These are phyloP conservation scores for Theocolax elegans DNA, from an alignment of 1,140 invertebrate species.

Conservation along the genomic window DNA sequence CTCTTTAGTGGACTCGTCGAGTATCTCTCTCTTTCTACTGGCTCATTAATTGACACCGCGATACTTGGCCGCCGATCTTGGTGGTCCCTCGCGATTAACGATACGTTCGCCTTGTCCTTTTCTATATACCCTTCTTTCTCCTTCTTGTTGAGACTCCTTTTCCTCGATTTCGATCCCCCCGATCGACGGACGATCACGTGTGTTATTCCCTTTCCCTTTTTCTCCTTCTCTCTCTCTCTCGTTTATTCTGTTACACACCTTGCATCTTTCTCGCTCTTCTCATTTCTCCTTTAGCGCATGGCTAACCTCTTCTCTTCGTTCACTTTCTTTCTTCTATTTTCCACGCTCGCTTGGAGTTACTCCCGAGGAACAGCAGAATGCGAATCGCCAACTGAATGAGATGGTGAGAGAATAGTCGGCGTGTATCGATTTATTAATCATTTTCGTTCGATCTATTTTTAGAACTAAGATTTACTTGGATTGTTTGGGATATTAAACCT, in stretches of 20 bases:
- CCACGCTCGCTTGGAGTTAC: neutral
- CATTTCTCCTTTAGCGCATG: neutral
- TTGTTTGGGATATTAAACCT: too few relatives aligned
- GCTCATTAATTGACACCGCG: slow-evolving; percentile 64
- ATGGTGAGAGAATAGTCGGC: neutral
- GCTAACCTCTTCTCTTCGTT: neutral
- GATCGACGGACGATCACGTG: slow-evolving; percentile 41
- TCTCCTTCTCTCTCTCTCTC: neutral
- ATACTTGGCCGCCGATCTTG: slow-evolving; percentile 57
- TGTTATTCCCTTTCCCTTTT: slow-evolving; percentile 2
- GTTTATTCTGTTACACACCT: neutral
- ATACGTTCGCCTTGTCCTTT: slow-evolving; percentile 43
- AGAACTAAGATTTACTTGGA: slow-evolving; percentile 25
- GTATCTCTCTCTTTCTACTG: slow-evolving; percentile 28
- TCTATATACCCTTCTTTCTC: slow-evolving; percentile 4
- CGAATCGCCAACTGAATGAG: slow-evolving; percentile 7
- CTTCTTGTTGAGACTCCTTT: neutral
- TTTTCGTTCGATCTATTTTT: slow-evolving; percentile 33
- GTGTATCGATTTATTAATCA: slow-evolving; percentile 35
- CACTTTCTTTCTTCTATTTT: slow-evolving; percentile 11
- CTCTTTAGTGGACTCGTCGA: neutral
- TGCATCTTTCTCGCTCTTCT: neutral
- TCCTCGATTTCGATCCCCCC: slow-evolving; percentile 46
- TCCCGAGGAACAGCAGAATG: slow-evolving; percentile 1
- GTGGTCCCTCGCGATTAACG: slow-evolving; percentile 58